These are phyloP conservation scores for Pangasius macronema DNA, from an alignment of 2,797 vertebrate species.

Conservation along the genomic window DNA sequence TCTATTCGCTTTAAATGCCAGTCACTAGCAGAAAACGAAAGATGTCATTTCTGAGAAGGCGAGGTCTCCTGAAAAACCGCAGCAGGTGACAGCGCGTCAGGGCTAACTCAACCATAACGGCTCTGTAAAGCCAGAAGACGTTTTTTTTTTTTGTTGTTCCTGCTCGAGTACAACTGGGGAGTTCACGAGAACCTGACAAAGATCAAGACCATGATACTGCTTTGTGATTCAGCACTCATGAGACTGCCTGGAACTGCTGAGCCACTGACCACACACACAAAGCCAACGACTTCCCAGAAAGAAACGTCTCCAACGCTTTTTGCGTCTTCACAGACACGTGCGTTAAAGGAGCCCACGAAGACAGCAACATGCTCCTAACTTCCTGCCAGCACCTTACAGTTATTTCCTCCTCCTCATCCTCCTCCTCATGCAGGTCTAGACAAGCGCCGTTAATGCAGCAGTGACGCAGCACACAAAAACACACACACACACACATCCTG, in stretches of 20 bases:
- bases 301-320: background rate
- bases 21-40: slow-evolving; percentile 4
- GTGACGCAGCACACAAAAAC: slow-evolving; percentile 65
- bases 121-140: slow-evolving; percentile 6
- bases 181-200: background rate
- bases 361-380: slow-evolving; percentile 45
- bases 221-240: background rate
- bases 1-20: slow-evolving; percentile 18
- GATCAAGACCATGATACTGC: background rate
- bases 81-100: slow-evolving; percentile 48
- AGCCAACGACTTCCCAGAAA: background rate
- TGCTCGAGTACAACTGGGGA: background rate
- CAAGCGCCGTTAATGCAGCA: slow-evolving; percentile 43
- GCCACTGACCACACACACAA: background rate
- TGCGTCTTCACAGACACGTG: background rate
- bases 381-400: slow-evolving; percentile 62
- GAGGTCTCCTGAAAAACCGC: slow-evolving; percentile 40
- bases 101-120: slow-evolving; percentile 42
- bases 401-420: slow-evolving; percentile 48
- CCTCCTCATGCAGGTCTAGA: slow-evolving; percentile 42
- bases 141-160: slow-evolving; percentile 36
- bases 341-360: slow-evolving; percentile 35
- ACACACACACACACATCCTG: slow-evolving; percentile 58
- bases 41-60: slow-evolving; percentile 51
- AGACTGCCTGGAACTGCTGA: background rate